These are phyloP conservation scores for Diacarnus erythraeanus DNA, from an alignment of 37 sponge, comb jelly and placozoan species.

Conservation along the genomic window DNA sequence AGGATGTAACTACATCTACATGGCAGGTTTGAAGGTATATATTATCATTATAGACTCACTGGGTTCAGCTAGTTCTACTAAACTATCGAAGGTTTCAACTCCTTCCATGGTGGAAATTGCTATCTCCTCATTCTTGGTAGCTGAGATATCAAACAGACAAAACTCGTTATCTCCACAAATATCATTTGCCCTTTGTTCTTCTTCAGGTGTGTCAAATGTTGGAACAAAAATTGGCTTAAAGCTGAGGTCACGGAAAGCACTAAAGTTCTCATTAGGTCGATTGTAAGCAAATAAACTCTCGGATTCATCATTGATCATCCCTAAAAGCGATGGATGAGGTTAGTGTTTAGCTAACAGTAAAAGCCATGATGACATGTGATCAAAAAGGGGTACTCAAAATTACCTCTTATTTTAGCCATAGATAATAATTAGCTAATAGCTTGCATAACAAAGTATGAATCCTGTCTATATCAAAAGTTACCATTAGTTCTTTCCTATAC, in stretches of 20 bases:
- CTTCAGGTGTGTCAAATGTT: slow-evolving; percentile 14
- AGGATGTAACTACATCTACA: too few species aligned
- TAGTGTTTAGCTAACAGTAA: too few species aligned
- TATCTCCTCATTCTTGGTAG: slow-evolving; percentile 47
- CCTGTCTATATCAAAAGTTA: too few species aligned
- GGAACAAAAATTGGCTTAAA: slow-evolving; percentile 42
- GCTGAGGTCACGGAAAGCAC: slow-evolving; percentile 27
- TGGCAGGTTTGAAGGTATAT: too few species aligned
- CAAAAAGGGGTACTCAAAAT: too few species aligned
- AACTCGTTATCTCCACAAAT: slow-evolving; percentile 37
- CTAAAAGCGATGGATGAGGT: too few species aligned
- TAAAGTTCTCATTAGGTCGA: slow-evolving; percentile 13
- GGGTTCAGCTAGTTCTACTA: slow-evolving; percentile 43
- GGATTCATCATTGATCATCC: slow-evolving; percentile 25
- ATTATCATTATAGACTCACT: too few species aligned
- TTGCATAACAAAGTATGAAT: too few species aligned
- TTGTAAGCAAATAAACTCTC: slow-evolving; percentile 45
- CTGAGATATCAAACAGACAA: slow-evolving; percentile 60
- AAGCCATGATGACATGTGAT: too few species aligned
- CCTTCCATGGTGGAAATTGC: slow-evolving; percentile 36
- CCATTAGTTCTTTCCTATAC: too few species aligned
- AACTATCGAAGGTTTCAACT: slow-evolving; percentile 15
- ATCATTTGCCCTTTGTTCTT: slow-evolving; percentile 39
- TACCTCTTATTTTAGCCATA: background rate
- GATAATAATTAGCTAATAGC: too few species aligned